Evolutionary conservation across 2,797 vertebrate genomes (phyloP), one percentile per base, ranked within the genome.

Genomic region (Apogon talboti): DNA sequence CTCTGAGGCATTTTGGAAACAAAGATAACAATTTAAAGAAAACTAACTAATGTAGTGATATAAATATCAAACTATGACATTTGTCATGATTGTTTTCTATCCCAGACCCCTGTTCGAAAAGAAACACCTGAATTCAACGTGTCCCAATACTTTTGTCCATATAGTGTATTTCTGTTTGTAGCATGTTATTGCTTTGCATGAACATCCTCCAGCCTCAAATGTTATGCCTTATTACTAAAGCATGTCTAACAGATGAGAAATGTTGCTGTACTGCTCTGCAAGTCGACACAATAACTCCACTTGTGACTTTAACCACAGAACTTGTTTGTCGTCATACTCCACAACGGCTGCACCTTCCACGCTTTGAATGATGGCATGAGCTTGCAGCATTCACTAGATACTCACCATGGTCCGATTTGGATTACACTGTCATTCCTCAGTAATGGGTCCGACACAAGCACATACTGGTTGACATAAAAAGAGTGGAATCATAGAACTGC

Each of bases 251-350:
- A 16, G 1, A n/a, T 47, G 6, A 62, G 7, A 41, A 43, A 49
- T 52, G 38, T 45, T 6, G 52, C 4, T 14, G 12, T 37, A 21
- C 33, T 37, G 28, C 19, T 43, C 28, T 33, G 40, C 50, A 42
- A 63, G 43, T 2, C 65, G 9, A 11, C 49, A 48, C 51, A 30
- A 0, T 38, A 53, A 16, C 53, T 8, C 0, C 19, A 4, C 28
- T 28, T 43, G 2, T 18, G 42, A 58, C 44, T 45, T 52, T 35
- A 18, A 3, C 40, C 57, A 52, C 35, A 37, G 19, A 79, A 84
- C 85, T 79, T 14, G 82, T 83, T 75, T 38, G 38, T 78, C 71
- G 42, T 72, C 51, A 60, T 76, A 11, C 42, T 43, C 9, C 0
- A 10, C 45, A 47, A 7, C 1, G 0, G 51, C 65, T 61, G 63